Percentiles rank a stretch among this genome's conserved stretches.
Conservation (phyloP, 2,113 vertebrate species). For the Triplophysa siluroides region DNA sequence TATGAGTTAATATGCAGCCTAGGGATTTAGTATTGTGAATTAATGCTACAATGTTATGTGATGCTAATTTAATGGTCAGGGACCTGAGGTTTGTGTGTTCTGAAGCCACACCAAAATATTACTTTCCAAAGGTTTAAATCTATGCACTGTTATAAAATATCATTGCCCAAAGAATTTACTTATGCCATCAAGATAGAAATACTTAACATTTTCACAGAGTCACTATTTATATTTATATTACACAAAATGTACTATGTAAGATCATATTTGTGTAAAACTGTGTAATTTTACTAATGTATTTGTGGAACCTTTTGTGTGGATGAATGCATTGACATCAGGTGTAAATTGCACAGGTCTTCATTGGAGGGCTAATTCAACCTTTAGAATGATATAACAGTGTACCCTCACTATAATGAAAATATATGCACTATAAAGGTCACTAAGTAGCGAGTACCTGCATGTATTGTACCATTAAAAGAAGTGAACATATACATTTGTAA, state of each 20-base stretch:
- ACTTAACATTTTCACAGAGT: neutral
- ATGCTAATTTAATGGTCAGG: slow-evolving; percentile 13
- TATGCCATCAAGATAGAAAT: slow-evolving; percentile 7
- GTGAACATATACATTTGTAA: neutral
- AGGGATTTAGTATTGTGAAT: neutral
- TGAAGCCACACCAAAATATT: slow-evolving; percentile 22
- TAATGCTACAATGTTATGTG: neutral
- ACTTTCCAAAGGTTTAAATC: slow-evolving; percentile 23
- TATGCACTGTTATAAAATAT: slow-evolving; percentile 21
- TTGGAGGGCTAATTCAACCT: neutral
- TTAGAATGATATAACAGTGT: neutral
- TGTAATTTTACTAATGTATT: neutral
- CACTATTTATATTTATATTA: no score
- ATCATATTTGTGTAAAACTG: neutral
- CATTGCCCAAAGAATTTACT: slow-evolving; percentile 14
- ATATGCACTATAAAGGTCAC: neutral
- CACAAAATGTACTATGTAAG: no score
- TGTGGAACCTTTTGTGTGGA: neutral
- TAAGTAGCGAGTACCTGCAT: neutral
- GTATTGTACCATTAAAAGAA: neutral
- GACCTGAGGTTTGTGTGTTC: slow-evolving; percentile 1
- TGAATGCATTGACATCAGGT: neutral
- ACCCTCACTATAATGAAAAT: neutral
- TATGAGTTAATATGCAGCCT: neutral
- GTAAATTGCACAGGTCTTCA: neutral